Evolutionary conservation across 2,113 vertebrate genomes (phyloP).

Genomic region (Oryzias curvinotus): DNA sequence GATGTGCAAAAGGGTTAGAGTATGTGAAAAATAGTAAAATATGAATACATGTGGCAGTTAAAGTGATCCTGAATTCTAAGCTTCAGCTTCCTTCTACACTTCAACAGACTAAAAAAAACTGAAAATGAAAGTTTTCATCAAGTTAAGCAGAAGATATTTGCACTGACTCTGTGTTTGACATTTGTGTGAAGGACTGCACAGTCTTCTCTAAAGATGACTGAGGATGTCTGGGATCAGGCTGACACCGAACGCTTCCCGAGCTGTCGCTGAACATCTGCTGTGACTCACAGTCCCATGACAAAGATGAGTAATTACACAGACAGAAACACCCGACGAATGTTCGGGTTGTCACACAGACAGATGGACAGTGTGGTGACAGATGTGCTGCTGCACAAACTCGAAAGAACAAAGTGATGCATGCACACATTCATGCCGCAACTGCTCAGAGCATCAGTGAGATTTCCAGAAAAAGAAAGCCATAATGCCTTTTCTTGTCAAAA

Average conservation of each 20-base stretch:
- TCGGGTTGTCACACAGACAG: neutral
- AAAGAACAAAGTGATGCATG: neutral
- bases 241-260: constrained; percentile 3
- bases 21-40: neutral
- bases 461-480: too few relatives aligned
- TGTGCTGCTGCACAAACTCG: constrained; percentile 3
- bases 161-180: too few relatives aligned
- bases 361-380: constrained; percentile 11
- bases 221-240: constrained; percentile 1
- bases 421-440: neutral
- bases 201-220: neutral
- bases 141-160: neutral
- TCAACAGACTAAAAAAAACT: neutral
- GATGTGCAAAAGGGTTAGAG: neutral
- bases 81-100: neutral
- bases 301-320: neutral
- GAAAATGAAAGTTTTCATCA: neutral
- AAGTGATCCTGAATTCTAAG: neutral
- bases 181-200: neutral
- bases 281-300: constrained; percentile 4
- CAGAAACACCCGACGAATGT: neutral
- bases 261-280: constrained; percentile 18
- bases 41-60: neutral
- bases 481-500: too few relatives aligned
- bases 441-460: too few relatives aligned